These are phyloP conservation scores for Eubucco bourcierii DNA, from an alignment of 2,113 vertebrate genomes.

Conservation along the genomic window DNA sequence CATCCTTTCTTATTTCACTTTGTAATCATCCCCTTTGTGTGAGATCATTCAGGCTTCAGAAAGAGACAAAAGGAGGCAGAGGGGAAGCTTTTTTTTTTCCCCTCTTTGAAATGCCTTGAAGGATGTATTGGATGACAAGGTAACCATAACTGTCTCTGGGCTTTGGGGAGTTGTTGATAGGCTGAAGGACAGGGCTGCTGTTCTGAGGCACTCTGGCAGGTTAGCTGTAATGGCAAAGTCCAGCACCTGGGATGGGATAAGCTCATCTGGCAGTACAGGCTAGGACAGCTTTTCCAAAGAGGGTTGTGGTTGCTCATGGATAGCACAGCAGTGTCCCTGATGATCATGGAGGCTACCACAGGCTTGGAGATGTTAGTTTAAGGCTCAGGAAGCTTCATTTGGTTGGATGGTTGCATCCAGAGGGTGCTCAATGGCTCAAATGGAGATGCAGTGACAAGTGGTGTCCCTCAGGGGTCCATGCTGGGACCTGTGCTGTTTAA, in stretches of 20 bases:
- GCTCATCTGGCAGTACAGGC: background rate
- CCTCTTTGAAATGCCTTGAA: background rate
- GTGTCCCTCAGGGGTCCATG: too few relatives aligned
- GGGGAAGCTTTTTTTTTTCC: background rate
- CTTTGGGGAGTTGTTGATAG: background rate
- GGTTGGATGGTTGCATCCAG: too few relatives aligned
- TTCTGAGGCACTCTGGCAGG: background rate
- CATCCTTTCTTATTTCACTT: background rate
- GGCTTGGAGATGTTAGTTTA: background rate
- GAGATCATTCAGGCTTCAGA: background rate
- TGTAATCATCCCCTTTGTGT: background rate
- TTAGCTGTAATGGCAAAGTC: background rate
- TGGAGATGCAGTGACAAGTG: too few relatives aligned
- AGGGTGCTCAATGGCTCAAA: too few relatives aligned
- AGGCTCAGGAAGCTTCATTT: background rate
- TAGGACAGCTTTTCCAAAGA: background rate
- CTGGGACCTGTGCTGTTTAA: too few relatives aligned
- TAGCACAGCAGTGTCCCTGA: background rate
- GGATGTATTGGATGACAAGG: background rate
- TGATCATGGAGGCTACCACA: background rate
- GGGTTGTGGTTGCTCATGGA: background rate
- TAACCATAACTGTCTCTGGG: background rate
- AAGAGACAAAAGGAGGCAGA: background rate
- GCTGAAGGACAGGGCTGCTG: background rate
- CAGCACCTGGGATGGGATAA: background rate